Conservation (phyloP, 2,113 vertebrate genomes). For the Ardeotis arabs region DNA sequence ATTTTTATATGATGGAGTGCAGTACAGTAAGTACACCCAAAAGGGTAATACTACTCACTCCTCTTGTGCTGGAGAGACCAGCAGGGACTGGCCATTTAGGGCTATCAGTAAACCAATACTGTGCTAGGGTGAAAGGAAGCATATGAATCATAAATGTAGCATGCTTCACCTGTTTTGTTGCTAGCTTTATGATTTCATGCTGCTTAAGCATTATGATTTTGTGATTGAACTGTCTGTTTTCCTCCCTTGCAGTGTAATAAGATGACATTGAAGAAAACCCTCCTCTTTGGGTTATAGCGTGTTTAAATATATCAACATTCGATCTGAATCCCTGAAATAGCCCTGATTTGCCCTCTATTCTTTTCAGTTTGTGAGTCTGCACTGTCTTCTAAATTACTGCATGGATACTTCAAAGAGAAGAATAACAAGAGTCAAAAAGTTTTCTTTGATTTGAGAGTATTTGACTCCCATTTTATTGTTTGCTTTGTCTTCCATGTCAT, state of each 20-base stretch:
- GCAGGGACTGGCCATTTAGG: constrained; percentile 56
- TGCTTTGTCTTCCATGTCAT: neutral
- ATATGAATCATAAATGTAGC: constrained; percentile 70
- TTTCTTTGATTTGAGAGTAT: constrained; percentile 14
- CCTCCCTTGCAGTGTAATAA: constrained; percentile 59
- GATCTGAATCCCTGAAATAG: neutral
- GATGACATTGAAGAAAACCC: constrained; percentile 57
- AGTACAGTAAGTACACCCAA: constrained; percentile 54
- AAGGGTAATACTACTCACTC: constrained; percentile 63
- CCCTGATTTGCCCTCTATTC: constrained; percentile 4
- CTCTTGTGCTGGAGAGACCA: constrained; percentile 39
- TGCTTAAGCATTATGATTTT: constrained; percentile 72
- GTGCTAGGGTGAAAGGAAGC: constrained; percentile 62
- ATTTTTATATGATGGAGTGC: constrained; percentile 61
- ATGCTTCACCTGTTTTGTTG: constrained; percentile 74
- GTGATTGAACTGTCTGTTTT: constrained; percentile 70
- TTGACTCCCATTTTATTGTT: constrained; percentile 25
- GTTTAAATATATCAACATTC: constrained; percentile 42
- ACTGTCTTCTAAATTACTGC: neutral
- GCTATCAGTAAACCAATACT: constrained; percentile 54
- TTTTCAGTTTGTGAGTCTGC: neutral
- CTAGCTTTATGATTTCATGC: constrained; percentile 73
- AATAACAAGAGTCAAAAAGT: neutral
- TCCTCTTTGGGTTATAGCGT: neutral
- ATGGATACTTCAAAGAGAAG: neutral